phyloP scores from a whole-genome alignment of 2,113 vertebrate species.

The Athene cunicularia region DNA sequence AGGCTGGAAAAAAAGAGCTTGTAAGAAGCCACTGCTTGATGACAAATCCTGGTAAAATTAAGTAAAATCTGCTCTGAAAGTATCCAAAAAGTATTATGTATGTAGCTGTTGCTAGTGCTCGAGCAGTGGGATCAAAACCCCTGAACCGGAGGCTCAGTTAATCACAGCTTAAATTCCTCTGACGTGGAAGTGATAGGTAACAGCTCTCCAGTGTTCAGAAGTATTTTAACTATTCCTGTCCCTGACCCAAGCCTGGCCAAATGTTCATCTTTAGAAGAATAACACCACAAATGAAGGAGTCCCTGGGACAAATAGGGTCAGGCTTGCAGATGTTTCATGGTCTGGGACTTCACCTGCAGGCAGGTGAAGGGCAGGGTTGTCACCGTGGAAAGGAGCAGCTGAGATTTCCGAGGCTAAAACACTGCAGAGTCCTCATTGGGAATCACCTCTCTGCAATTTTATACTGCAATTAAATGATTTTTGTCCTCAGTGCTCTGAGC shows the following conservation, averaged over 20 bases:
- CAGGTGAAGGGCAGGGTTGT: background rate
- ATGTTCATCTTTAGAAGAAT: background rate
- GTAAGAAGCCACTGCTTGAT: background rate
- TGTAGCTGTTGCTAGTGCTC: background rate
- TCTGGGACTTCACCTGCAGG: background rate
- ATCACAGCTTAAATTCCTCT: background rate
- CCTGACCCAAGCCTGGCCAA: background rate
- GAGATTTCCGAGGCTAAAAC: background rate
- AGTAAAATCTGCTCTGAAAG: background rate
- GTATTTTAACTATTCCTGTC: background rate
- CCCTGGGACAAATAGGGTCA: rapidly evolving
- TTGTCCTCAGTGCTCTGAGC: background rate
- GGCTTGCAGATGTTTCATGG: rapidly evolving
- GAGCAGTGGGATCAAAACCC: background rate
- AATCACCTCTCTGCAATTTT: background rate
- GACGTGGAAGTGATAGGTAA: background rate
- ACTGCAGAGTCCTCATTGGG: background rate
- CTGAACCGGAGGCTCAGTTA: background rate
- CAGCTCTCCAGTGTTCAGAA: background rate
- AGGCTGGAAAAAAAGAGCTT: background rate
- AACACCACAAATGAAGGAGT: background rate
- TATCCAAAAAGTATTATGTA: background rate
- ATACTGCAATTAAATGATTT: background rate
- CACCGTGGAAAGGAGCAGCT: rapidly evolving
- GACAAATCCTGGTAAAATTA: background rate